These are phyloP conservation scores for Gobio gobio DNA, from an alignment of 2,113 vertebrate species.

Conservation along the genomic window DNA sequence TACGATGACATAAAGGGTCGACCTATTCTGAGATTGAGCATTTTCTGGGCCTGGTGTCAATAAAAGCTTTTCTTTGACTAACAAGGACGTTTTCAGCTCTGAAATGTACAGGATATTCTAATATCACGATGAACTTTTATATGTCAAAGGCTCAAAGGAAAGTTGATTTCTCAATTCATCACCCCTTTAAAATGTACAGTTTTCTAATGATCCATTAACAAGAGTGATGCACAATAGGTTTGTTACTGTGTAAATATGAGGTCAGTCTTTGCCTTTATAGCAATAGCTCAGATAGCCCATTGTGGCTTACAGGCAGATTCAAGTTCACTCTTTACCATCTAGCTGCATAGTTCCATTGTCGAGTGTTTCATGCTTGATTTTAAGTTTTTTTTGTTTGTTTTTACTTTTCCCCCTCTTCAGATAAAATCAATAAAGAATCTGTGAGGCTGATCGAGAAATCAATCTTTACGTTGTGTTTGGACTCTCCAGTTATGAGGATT, in stretches of 20 bases:
- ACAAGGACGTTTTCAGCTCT: too few species aligned
- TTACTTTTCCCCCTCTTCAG: constrained; percentile 58
- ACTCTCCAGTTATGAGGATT: constrained; percentile 83
- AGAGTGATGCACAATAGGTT: not conserved
- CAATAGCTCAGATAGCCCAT: not conserved
- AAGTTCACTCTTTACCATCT: not conserved
- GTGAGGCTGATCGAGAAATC: constrained; percentile 81
- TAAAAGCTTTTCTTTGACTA: too few species aligned
- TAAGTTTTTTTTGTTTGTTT: not conserved
- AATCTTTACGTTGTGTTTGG: constrained; percentile 82
- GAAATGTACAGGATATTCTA: too few species aligned
- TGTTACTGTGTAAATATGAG: not conserved
- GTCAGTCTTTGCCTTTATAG: not conserved
- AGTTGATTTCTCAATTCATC: too few species aligned
- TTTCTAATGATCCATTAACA: not conserved
- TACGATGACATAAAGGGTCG: too few species aligned
- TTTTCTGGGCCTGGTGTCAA: too few species aligned
- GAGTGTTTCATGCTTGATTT: not conserved
- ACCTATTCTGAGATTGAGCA: too few species aligned
- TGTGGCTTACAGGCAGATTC: not conserved
- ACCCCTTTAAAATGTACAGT: too few species aligned
- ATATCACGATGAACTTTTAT: too few species aligned
- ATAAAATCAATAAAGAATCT: constrained; percentile 84
- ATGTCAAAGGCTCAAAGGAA: too few species aligned
- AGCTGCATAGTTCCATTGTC: not conserved